Percentiles rank a stretch among this genome's conserved stretches.
phyloP scores from a whole-genome alignment of 2,797 vertebrate species.

The Mormyrops attenuatus region DNA sequence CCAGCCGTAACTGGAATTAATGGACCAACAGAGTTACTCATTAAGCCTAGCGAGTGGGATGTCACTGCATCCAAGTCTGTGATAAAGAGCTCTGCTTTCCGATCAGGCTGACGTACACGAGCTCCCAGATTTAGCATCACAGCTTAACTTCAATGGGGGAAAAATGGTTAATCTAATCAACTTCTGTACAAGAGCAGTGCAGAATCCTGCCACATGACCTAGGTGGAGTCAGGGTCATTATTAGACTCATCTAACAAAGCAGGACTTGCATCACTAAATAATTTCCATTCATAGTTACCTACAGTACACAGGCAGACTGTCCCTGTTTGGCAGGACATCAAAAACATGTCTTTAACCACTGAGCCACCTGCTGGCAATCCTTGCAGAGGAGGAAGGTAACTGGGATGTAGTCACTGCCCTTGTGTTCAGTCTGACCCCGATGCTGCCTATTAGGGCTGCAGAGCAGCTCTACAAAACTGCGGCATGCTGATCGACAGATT shows the following conservation, averaged over 20 bases:
- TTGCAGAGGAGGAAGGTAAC: background rate
- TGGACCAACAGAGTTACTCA: background rate
- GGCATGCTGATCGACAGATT: background rate
- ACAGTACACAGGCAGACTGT: background rate
- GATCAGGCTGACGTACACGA: background rate
- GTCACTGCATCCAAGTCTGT: background rate
- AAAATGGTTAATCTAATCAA: slow-evolving; percentile 14
- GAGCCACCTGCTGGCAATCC: background rate
- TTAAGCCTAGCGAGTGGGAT: background rate
- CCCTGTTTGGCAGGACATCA: background rate
- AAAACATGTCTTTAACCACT: background rate
- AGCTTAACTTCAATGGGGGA: background rate
- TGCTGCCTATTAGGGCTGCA: background rate
- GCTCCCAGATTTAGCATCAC: slow-evolving; percentile 7
- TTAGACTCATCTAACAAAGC: background rate
- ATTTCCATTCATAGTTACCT: background rate
- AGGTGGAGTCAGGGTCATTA: background rate
- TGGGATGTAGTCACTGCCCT: background rate
- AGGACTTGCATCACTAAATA: background rate
- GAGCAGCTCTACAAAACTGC: background rate
- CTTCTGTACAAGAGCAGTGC: background rate
- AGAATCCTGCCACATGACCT: background rate
- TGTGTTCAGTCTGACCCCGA: background rate
- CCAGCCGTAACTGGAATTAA: background rate
- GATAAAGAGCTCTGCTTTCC: background rate